A percentile compares a stretch with the other conserved stretches of the same genome.
These are phyloP conservation scores for Thyatira batis DNA, from an alignment of 2,888 invertebrate genomes.

Conservation along the genomic window DNA sequence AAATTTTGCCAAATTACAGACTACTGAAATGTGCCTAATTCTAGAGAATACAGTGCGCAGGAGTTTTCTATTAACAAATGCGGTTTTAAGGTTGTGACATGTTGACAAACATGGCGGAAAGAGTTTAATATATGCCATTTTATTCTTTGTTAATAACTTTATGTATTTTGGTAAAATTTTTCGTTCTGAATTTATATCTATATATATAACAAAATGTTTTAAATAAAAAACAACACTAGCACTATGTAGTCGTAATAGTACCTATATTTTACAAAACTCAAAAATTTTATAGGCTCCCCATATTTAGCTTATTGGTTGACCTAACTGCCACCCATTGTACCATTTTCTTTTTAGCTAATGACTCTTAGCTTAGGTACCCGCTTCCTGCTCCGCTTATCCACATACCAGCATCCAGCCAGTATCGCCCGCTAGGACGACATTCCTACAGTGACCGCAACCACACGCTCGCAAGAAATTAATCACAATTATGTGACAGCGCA, in stretches of 20 bases:
- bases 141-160: no score
- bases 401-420: constrained; percentile 23
- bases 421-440: constrained; percentile 64
- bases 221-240: no score
- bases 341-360: constrained; percentile 11
- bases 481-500: constrained; percentile 77
- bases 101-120: constrained; percentile 25
- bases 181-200: no score
- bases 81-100: constrained; percentile 54
- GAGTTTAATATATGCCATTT: no score
- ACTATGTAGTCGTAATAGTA: no score
- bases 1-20: constrained; percentile 72
- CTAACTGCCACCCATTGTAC: no score
- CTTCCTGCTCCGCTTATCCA: constrained; percentile 38
- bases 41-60: constrained; percentile 68
- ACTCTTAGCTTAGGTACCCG: constrained; percentile 15
- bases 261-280: no score
- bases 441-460: constrained; percentile 73
- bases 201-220: no score
- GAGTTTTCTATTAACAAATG: constrained; percentile 80
- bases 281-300: no score
- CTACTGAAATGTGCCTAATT: constrained; percentile 74
- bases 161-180: no score
- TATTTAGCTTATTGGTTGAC: no score
- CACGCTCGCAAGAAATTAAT: constrained; percentile 76